Evolutionary conservation across 2,888 invertebrate genomes (phyloP), one percentile per base, ranked within the genome.

Genomic region (Lepidochitona cinerea): DNA sequence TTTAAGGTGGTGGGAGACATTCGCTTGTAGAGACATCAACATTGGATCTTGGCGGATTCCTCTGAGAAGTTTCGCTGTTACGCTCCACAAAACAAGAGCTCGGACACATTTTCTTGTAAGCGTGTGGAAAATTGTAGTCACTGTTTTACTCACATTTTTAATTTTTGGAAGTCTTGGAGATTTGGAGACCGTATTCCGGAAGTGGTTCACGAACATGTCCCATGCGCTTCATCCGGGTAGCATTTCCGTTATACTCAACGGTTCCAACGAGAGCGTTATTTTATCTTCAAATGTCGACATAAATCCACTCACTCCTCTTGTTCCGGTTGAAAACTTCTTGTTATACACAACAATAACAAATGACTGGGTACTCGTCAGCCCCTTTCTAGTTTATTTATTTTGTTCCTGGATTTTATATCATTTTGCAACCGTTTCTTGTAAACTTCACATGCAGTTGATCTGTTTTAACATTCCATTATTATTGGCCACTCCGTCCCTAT

Each of bases 401-500:
- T 23, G 29, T 32, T 29, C 59, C 29, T 59, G 59, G 59, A 26
- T 59, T 14, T 32, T 59, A 18, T 59, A 59, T 29, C 59, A 59
- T 59, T 26, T 64, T n/a, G 70, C 70, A 12, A 70, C 52, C 14
- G 37, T 53, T n/a, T 54, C 70, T 7, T 70, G 70, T 37, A 64
- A 32, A 7, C 52, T 70, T 32, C 70, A 54, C 59, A 37, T 53
- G 35, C 70, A 70, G 59, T 36, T 32, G 12, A 26, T 54, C 3
- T 70, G 70, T 29, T 70, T 70, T 41, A 29, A 54, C 14, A 4
- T 64, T 3, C 70, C 70, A 0, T 37, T 70, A 14, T 12, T 70
- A n/a, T 18, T 70, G 37, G 26, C 33, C n/a, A 36, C 70, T n/a
- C 70, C 70, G 1, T 23, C 64, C 18, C 7, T 53, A 3, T 37